Base-by-base conservation (phyloP, 2,888 invertebrate species). In the Pedicia rivosa region DNA sequence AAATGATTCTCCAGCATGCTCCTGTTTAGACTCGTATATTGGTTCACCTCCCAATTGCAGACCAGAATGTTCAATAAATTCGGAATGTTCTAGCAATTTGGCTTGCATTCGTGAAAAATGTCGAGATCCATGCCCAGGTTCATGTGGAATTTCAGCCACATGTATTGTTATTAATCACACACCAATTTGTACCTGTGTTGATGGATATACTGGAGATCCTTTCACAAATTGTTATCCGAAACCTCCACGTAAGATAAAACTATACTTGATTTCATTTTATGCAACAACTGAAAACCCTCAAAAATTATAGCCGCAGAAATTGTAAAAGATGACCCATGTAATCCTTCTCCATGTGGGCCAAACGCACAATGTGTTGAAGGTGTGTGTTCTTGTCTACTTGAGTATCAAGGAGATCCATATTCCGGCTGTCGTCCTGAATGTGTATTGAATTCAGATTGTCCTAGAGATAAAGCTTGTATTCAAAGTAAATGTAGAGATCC, bases 341-440 rank as follows among this genome's bases (percentile, higher is more conserved):
- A 69, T 52, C 72, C 72, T 31, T 71, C 70, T 20, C 77, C 77
- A 3, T 78, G 78, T 56, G 73, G 84, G n/a, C 59, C 78, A 8
- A 84, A 84, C 54, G 68, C 86, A 2, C 63, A 70, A 47, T 55
- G 54, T 24, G 49, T 59, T 40, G 68, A 74, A 46, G 77, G 76
- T 15, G 55, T 68, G 41, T 84, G 83, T 51, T 68, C 72, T 12
- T 84, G 84, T 50, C 53, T 74, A 38, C 59, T 65, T n/a, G 78
- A 78, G 47, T 80, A 77, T 52, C 68, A 70, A 39, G 83, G 83
- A 29, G 77, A 81, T 59, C 81, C 83, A 24, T 76, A 74, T 49
- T 56, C 66, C 20, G 74, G 75, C 15, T 83, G 83, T 50, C 69
- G 77, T 44, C 83, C 82, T 2, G 82, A 84, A 62, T 84, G 84